These are phyloP conservation scores for Acyrthosiphon pisum DNA, from an alignment of 1,140 invertebrate genomes.

Conservation along the genomic window DNA sequence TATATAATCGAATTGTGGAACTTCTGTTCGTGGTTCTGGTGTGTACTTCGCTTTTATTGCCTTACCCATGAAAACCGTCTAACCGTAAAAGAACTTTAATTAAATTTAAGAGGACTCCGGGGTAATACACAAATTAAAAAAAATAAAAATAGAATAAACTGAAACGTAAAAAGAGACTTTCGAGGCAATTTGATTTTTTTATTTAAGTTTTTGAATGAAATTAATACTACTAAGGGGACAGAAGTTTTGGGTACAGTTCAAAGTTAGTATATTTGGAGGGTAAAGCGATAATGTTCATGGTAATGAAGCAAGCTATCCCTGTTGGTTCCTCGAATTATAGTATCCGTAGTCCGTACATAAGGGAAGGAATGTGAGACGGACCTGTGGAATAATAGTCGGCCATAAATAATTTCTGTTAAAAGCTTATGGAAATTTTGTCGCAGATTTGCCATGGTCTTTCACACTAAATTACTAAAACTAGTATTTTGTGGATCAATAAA, in stretches of 20 bases:
- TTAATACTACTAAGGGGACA: constrained; percentile 43
- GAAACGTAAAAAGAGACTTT: constrained; percentile 29
- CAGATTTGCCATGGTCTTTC: neutral
- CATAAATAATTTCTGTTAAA: constrained; percentile 50
- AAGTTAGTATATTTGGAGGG: constrained; percentile 49
- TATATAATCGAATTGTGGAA: constrained; percentile 43
- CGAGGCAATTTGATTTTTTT: constrained; percentile 47
- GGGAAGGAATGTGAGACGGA: constrained; percentile 21
- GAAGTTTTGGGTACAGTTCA: constrained; percentile 41
- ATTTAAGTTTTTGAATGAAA: constrained; percentile 52
- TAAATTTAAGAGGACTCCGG: constrained; percentile 47
- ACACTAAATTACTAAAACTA: constrained; percentile 14
- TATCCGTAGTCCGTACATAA: neutral
- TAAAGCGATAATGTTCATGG: constrained; percentile 44
- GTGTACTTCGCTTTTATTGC: constrained; percentile 32
- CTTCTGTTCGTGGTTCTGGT: constrained; percentile 39
- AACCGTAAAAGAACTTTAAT: constrained; percentile 49
- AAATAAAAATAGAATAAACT: constrained; percentile 49
- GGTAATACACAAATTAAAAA: constrained; percentile 43
- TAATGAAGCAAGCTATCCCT: constrained; percentile 46
- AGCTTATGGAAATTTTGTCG: constrained; percentile 49
- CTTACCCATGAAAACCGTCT: constrained; percentile 28
- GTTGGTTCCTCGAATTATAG: constrained; percentile 48
- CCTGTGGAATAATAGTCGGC: constrained; percentile 41
- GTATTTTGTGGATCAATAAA: neutral